Evolutionary conservation across 1,140 invertebrate species (phyloP), one percentile per base, ranked within the genome.

Genomic region (Drosophila equinoxialis): DNA sequence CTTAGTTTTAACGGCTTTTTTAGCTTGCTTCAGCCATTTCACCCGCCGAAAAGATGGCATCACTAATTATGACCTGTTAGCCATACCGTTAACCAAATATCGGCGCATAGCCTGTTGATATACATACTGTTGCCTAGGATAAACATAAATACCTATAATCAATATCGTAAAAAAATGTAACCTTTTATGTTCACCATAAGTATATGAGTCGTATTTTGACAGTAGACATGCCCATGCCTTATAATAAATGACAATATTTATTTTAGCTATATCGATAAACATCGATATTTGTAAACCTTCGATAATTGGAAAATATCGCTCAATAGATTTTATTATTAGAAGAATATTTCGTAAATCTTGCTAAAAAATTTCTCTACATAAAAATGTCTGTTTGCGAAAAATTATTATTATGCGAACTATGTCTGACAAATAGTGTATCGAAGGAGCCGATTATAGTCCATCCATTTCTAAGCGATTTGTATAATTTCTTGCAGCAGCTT

Each of bases 401-500:
- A 8, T 0, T 11, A 20, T 3, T 48, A 48, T 23, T 51, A 4
- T 51, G 45, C 17, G 45, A 51, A 6, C 17, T 51, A 10, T 51
- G 45, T 7, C 45, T 51, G 45, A 51, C 45, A 11, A 51, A 51
- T 23, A 8, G 17, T 1, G 10, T 23, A 23, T 6, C 10, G 3
- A 23, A 23, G 3, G 45, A 11, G 7, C 17, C 45, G 8, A 6
- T 51, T 51, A 11, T 23, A 11, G 17, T 51, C 8, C 8, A 4
- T 23, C 1, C 7, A 51, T 51, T 11, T 51, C 3, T 11, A 23
- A 7, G 13, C 45, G 17, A 23, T 51, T 51, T 23, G 17, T 11
- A 51, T 11, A 51, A 51, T 51, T 51, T 51, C 3, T 51, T 51
- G 45, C 54, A 57, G 17, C 57, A 59, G 17, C n/a, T 59, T 20